Evolutionary conservation across 2,113 vertebrate species (phyloP).

Genomic region (Solenodon paradoxus): DNA sequence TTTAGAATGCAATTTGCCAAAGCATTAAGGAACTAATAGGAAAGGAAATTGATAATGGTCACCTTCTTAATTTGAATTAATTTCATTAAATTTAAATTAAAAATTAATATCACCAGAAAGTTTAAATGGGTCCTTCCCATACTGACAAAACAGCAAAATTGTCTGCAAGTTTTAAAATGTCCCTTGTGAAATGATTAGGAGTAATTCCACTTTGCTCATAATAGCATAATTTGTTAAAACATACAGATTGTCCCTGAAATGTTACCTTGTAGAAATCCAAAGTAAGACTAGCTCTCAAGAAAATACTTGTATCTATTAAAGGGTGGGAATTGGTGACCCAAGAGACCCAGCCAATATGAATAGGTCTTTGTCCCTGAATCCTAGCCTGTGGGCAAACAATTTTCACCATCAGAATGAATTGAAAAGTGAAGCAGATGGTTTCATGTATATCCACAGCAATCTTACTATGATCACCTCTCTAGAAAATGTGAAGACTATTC

Average conservation of each 20-base stretch:
- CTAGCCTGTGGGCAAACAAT: neutral
- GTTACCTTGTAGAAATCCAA: constrained; percentile 18
- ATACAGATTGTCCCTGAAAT: constrained; percentile 31
- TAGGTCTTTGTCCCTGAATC: neutral
- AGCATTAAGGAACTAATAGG: constrained; percentile 77
- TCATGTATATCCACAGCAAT: neutral
- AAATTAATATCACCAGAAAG: constrained; percentile 69
- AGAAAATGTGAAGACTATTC: constrained; percentile 68
- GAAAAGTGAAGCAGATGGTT: neutral
- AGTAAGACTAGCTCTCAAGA: neutral
- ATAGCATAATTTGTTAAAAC: constrained; percentile 59
- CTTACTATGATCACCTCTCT: constrained; percentile 21
- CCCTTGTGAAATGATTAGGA: constrained; percentile 54
- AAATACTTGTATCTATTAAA: neutral
- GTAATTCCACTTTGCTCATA: constrained; percentile 43
- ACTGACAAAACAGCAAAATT: constrained; percentile 63
- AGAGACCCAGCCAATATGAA: neutral
- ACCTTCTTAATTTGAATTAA: constrained; percentile 79
- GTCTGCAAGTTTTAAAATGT: constrained; percentile 52
- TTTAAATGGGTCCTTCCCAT: constrained; percentile 53
- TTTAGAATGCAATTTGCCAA: constrained; percentile 80
- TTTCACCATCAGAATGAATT: neutral
- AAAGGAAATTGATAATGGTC: constrained; percentile 75
- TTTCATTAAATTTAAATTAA: constrained; percentile 78
- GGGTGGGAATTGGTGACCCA: neutral